These are phyloP conservation scores for Pocillopora damicornis DNA, from an alignment of 64 coral and sea anemone genomes.

Conservation along the genomic window DNA sequence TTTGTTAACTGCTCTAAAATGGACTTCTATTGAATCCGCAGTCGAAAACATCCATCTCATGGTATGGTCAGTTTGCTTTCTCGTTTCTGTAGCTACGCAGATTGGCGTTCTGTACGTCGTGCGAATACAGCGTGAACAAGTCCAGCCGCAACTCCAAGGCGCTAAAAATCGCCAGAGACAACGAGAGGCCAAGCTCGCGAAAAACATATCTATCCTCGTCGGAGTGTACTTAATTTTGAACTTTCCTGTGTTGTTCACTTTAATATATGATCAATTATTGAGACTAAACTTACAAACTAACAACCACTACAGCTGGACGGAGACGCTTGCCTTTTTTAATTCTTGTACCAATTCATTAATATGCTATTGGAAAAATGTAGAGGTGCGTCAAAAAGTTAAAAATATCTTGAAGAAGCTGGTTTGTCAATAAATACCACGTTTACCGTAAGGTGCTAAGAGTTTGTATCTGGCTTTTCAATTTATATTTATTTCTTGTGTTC, in stretches of 20 bases:
- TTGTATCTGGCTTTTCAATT: too few relatives aligned
- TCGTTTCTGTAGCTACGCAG: not conserved
- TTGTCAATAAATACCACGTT: not conserved
- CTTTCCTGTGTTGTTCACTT: slow-evolving; percentile 51
- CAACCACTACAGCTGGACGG: slow-evolving; percentile 67
- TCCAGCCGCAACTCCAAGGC: not conserved
- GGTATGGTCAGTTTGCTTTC: slow-evolving; percentile 26
- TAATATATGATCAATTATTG: slow-evolving; percentile 45
- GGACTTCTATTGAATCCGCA: slow-evolving; percentile 16
- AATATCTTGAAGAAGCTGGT: not conserved
- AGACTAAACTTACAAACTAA: slow-evolving; percentile 16
- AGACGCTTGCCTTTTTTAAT: slow-evolving; percentile 63
- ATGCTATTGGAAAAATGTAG: slow-evolving; percentile 53
- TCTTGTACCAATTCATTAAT: slow-evolving; percentile 64
- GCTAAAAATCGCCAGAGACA: slow-evolving; percentile 12
- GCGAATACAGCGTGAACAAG: slow-evolving; percentile 9
- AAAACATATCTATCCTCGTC: slow-evolving; percentile 32
- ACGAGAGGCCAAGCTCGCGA: not conserved
- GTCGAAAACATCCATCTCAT: slow-evolving; percentile 13
- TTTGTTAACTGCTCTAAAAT: slow-evolving; percentile 25
- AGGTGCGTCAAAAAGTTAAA: slow-evolving; percentile 6
- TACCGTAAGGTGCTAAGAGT: too few relatives aligned
- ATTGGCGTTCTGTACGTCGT: slow-evolving; percentile 18
- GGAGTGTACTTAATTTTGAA: slow-evolving; percentile 40
- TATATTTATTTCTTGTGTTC: too few relatives aligned